Evolutionary conservation across 2,888 invertebrate species (phyloP).

Genomic region (Andrena haemorrhoa): DNA sequence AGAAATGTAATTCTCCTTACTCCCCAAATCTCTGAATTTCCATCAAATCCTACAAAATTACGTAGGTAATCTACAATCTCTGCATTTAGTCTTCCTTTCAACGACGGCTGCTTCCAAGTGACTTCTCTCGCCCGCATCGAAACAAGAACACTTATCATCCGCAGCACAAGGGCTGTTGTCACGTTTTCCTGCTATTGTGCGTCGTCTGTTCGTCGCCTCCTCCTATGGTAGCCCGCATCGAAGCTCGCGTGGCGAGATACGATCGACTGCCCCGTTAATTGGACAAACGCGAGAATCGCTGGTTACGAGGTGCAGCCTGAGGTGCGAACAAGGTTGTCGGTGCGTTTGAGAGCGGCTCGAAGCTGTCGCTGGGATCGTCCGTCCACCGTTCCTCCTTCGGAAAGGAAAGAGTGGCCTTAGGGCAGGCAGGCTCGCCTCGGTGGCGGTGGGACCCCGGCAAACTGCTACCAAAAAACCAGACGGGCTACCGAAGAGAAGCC

Average conservation of each 20-base stretch:
- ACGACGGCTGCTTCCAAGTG: slow-evolving; percentile 12
- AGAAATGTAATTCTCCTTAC: not conserved
- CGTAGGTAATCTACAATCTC: not conserved
- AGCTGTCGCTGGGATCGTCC: slow-evolving; percentile 63
- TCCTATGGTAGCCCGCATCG: slow-evolving; percentile 6
- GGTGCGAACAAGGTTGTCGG: not conserved
- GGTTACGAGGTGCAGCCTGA: not conserved
- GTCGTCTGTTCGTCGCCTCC: not conserved
- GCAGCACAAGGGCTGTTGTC: not conserved
- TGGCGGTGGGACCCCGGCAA: slow-evolving; percentile 73
- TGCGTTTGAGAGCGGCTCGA: slow-evolving; percentile 29
- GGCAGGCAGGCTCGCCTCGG: slow-evolving; percentile 72
- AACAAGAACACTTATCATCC: not conserved
- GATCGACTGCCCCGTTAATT: not conserved
- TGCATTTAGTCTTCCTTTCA: not conserved
- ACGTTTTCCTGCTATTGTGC: slow-evolving; percentile 1
- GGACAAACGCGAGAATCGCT: not conserved
- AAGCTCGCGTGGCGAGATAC: not conserved
- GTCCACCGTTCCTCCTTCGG: slow-evolving; percentile 72
- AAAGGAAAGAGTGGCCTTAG: slow-evolving; percentile 76
- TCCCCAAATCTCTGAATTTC: not conserved
- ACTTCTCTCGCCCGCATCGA: slow-evolving; percentile 24
- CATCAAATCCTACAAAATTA: not conserved
- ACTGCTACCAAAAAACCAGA: slow-evolving; percentile 83
- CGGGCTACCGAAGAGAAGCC: slow-evolving; percentile 81